Evolutionary conservation across 2,888 invertebrate genomes (phyloP).

Genomic region (Xestobium rufovillosum): DNA sequence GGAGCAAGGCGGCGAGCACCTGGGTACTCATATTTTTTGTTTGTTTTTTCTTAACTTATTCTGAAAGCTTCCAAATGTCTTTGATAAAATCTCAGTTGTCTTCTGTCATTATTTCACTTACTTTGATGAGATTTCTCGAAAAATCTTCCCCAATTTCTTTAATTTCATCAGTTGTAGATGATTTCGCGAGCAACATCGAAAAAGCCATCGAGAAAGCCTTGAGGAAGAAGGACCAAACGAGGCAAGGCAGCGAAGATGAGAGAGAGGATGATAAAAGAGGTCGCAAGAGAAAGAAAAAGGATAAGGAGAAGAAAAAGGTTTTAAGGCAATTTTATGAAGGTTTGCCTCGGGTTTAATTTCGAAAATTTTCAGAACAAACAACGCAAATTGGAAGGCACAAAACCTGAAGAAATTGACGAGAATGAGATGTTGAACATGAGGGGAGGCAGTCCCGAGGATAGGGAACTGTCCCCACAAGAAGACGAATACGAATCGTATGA

Average conservation of each 20-base stretch:
- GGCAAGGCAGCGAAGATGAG: conserved; percentile 38
- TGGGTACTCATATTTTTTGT: not conserved
- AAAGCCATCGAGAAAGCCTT: conserved; percentile 69
- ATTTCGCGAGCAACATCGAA: conserved; percentile 73
- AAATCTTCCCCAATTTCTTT: conserved; percentile 8
- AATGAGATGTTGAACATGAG: conserved; percentile 74
- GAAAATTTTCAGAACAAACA: conserved; percentile 47
- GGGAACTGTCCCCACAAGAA: conserved; percentile 28
- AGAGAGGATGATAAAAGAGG: conserved; percentile 49
- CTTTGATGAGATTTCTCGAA: too few species aligned
- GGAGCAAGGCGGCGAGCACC: conserved; percentile 26
- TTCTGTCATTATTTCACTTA: too few species aligned
- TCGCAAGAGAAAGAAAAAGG: conserved; percentile 53
- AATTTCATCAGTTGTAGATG: conserved; percentile 46
- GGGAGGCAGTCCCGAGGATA: conserved; percentile 58
- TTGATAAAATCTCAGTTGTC: too few species aligned
- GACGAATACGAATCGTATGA: conserved; percentile 48
- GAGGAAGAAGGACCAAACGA: conserved; percentile 50
- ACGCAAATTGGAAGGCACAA: conserved; percentile 42
- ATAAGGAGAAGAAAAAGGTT: conserved; percentile 45
- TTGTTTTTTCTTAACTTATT: too few species aligned
- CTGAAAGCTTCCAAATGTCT: too few species aligned
- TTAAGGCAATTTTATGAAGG: conserved; percentile 19
- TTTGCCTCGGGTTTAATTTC: not conserved
- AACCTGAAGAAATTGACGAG: conserved; percentile 58